Conservation (phyloP, 2,113 vertebrate species). For the Pleuronectes platessa region DNA sequence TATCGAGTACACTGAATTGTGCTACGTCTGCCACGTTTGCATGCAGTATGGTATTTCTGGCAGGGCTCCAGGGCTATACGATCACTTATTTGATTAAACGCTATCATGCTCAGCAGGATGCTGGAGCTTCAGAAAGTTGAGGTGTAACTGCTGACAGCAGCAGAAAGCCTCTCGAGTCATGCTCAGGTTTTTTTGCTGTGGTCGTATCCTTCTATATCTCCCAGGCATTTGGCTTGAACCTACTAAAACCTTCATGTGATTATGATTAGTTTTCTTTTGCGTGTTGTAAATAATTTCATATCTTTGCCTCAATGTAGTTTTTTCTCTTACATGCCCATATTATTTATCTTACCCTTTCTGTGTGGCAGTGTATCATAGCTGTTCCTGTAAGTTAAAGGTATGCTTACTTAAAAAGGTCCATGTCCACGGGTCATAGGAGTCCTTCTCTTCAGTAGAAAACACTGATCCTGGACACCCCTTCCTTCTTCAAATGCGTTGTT, state of each 20-base stretch:
- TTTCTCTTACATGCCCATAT: too few species aligned
- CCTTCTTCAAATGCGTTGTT: not conserved
- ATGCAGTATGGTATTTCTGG: constrained; percentile 72
- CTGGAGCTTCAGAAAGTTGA: constrained; percentile 45
- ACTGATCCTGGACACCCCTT: not conserved
- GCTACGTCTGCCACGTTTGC: constrained; percentile 71
- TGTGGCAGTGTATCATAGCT: not conserved
- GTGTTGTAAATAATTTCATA: not conserved
- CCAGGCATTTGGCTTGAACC: not conserved
- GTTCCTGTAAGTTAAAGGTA: not conserved
- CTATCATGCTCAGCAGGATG: constrained; percentile 64
- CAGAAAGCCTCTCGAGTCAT: constrained; percentile 38
- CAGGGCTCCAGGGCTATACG: constrained; percentile 66
- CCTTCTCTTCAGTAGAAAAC: not conserved
- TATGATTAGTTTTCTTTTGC: not conserved
- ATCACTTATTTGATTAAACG: constrained; percentile 83
- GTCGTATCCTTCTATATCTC: constrained; percentile 6
- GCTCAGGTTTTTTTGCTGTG: constrained; percentile 12
- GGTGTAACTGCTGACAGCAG: constrained; percentile 54
- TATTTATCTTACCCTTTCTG: not conserved
- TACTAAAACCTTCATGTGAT: constrained; percentile 2
- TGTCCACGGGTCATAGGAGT: not conserved
- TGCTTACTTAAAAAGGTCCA: not conserved
- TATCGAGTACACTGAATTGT: constrained; percentile 59
- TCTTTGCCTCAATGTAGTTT: not conserved